Percentiles rank a stretch among this genome's conserved stretches.
Evolutionary conservation across 2,888 invertebrate genomes (phyloP).

Genomic region (Polia nebulosa): DNA sequence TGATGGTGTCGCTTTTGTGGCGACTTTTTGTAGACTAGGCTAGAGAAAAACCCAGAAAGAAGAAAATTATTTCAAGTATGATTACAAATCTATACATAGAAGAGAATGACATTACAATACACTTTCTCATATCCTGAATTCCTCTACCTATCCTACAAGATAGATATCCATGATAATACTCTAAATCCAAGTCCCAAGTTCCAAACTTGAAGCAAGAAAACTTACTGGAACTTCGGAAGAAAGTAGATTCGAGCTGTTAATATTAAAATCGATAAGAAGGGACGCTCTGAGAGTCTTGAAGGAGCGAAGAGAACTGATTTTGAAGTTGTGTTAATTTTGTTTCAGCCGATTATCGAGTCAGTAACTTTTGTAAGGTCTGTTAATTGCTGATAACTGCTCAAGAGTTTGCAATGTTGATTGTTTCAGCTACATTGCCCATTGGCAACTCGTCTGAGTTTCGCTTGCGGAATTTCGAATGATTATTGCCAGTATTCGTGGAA

Average conservation of each 20-base stretch:
- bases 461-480: constrained; percentile 30
- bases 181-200: constrained; percentile 16
- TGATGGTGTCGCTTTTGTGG: no score
- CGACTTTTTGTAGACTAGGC: no score
- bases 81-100: no score
- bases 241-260: constrained; percentile 55
- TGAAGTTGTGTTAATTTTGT: constrained; percentile 65
- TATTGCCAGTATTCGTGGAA: constrained; percentile 26
- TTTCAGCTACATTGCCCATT: constrained; percentile 69
- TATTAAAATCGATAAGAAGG: constrained; percentile 64
- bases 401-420: constrained; percentile 76
- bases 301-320: constrained; percentile 51
- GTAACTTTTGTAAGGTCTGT: constrained; percentile 72
- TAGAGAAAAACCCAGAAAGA: no score
- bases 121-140: background rate
- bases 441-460: constrained; percentile 63
- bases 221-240: constrained; percentile 35
- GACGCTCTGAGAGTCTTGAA: constrained; percentile 24
- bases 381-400: constrained; percentile 78
- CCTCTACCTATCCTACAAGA: background rate
- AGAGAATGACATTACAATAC: background rate
- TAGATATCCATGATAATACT: constrained; percentile 21
- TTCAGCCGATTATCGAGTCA: constrained; percentile 61
- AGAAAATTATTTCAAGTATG: no score
- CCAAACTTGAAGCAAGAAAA: constrained; percentile 43